Evolutionary conservation across 2,888 invertebrate species (phyloP).

Genomic region (Xestobium rufovillosum): DNA sequence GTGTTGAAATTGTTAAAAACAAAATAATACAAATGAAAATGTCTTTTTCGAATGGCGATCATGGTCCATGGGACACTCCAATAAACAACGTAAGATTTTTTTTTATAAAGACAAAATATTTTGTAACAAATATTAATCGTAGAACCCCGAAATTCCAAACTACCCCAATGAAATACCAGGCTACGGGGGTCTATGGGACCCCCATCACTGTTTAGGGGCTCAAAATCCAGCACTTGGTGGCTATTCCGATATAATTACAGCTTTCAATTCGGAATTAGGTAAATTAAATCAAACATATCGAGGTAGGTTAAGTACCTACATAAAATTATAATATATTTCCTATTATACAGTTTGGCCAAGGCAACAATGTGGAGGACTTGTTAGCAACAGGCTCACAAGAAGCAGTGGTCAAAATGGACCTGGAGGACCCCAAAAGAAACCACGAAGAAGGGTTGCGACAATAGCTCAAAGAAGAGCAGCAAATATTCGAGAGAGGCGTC

Average conservation of each 20-base stretch:
- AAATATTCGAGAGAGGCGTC: constrained; percentile 83
- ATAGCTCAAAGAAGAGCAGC: constrained; percentile 86
- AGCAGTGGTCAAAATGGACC: constrained; percentile 27
- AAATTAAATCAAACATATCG: constrained; percentile 26
- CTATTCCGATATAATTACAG: constrained; percentile 62
- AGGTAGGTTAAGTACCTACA: too few relatives aligned
- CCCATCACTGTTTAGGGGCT: constrained; percentile 39
- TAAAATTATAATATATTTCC: too few relatives aligned
- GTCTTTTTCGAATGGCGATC: constrained; percentile 41
- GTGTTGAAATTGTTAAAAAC: too few relatives aligned
- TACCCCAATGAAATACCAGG: constrained; percentile 37
- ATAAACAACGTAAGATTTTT: constrained; percentile 35
- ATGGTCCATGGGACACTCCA: constrained; percentile 39
- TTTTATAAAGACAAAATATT: constrained; percentile 6
- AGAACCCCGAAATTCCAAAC: constrained; percentile 35
- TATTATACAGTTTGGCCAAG: constrained; percentile 50
- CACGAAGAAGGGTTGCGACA: constrained; percentile 80
- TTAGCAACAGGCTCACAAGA: constrained; percentile 34
- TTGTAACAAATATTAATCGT: constrained; percentile 11
- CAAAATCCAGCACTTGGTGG: constrained; percentile 54
- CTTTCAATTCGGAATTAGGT: constrained; percentile 61
- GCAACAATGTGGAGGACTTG: constrained; percentile 48
- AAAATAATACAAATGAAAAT: constrained; percentile 43
- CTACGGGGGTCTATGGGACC: constrained; percentile 57
- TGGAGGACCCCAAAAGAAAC: constrained; percentile 56